Base-by-base conservation (phyloP, 2,113 vertebrate species). In the Pelusios castaneus region DNA sequence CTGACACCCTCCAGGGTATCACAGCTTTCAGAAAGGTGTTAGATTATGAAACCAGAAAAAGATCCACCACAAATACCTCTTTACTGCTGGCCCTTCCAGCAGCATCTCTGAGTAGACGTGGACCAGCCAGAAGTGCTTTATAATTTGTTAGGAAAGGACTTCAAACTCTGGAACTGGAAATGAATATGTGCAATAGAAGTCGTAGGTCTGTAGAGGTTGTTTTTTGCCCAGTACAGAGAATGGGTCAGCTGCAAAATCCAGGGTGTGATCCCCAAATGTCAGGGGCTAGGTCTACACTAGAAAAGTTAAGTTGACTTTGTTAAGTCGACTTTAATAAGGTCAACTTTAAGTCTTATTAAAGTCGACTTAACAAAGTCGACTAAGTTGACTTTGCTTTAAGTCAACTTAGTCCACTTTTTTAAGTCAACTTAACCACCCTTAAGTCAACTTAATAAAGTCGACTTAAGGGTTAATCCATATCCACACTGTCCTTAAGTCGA, bases 11-110 rank as follows among this genome's bases (percentile, higher is more conserved):
- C 87, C 55, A 60, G 89, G 85, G 79, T 63, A 94, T 95, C 92
- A 47, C 95, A 95, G 58, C 89, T 96, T 83, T 89, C 13, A 19
- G 77, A 67, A 92, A 96, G 91, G 94, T 81, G 95, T 90, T 85
- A 91, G 89, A 85, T 95, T 96, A 95, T 96, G 94, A 97, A 97
- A 97, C 82, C 29, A 95, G 63, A 58, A 77, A 73, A 94, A 91
- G 63, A 88, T 84, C 12, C 25, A 82, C 45, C 83, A 84, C 80
- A 95, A 84, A 87, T 91, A 90, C 51, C 34, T 85, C 52, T 54
- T 92, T 91, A 38, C 29, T 55, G 43, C 63, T 91, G 67, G 43
- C 2, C 70, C 80, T 95, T 84, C 93, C 54, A 83, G 52, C 47
- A 88, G 47, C 52, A 89, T 45, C 67, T 91, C 38, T 70, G 27